These are phyloP conservation scores for Sebastes schlegelii DNA, from an alignment of 2,113 vertebrate species.

Conservation along the genomic window DNA sequence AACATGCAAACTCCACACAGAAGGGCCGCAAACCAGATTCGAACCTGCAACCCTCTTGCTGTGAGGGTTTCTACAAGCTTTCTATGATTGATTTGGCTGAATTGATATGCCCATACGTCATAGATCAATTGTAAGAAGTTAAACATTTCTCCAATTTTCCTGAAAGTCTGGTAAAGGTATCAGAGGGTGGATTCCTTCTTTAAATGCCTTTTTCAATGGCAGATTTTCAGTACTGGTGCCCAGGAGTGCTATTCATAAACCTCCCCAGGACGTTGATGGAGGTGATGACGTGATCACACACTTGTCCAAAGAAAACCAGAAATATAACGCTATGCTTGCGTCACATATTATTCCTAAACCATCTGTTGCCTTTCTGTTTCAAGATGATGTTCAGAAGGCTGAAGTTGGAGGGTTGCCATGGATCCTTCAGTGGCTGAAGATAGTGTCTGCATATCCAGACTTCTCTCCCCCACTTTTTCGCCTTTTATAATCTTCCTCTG, in stretches of 20 bases:
- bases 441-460: slow-evolving; percentile 35
- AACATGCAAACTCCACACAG: too few relatives aligned
- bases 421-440: slow-evolving; percentile 38
- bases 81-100: background rate
- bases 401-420: slow-evolving; percentile 62
- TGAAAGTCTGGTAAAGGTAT: background rate
- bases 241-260: background rate
- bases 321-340: slow-evolving; percentile 14
- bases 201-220: too few relatives aligned
- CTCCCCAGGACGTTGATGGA: background rate
- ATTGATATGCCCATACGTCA: background rate
- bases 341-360: slow-evolving; percentile 16
- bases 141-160: background rate
- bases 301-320: background rate
- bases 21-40: too few relatives aligned
- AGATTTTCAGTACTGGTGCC: background rate
- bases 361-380: slow-evolving; percentile 49
- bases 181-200: background rate
- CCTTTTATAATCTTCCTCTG: slow-evolving; percentile 16
- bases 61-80: too few relatives aligned
- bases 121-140: background rate
- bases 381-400: slow-evolving; percentile 27
- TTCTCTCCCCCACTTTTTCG: slow-evolving; percentile 1
- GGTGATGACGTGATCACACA: slow-evolving; percentile 14
- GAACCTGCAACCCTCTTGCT: too few relatives aligned